Conservation (phyloP, 2,888 invertebrate genomes). For the Drosophila bunnanda region DNA sequence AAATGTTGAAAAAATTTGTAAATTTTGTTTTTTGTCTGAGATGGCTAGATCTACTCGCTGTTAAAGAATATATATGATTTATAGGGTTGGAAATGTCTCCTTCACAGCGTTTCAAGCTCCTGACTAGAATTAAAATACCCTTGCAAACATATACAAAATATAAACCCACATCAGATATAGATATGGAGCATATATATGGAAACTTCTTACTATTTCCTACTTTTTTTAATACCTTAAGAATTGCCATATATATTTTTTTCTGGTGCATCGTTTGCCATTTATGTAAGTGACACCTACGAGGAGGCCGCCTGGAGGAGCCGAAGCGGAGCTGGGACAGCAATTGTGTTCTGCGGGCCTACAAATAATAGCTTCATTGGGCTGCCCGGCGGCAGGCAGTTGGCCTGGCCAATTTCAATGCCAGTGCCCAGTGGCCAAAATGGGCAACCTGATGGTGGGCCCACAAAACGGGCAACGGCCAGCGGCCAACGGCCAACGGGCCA, state of each 20-base stretch:
- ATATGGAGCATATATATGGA: too few relatives aligned
- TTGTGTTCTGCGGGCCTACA: constrained; percentile 62
- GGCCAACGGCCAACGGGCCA: constrained; percentile 9
- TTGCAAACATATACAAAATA: too few relatives aligned
- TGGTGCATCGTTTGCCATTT: constrained; percentile 40
- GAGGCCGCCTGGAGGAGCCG: constrained; percentile 41
- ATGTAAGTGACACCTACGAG: constrained; percentile 76
- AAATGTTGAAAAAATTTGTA: too few relatives aligned
- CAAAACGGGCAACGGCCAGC: constrained; percentile 55
- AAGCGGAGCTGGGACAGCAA: constrained; percentile 50
- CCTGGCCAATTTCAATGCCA: constrained; percentile 42
- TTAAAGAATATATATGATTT: too few relatives aligned
- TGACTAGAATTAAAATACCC: too few relatives aligned
- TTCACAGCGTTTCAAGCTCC: too few relatives aligned
- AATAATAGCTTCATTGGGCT: constrained; percentile 79
- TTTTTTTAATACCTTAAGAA: not conserved
- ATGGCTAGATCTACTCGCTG: too few relatives aligned
- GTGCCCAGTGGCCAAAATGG: constrained; percentile 30
- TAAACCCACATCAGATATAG: not conserved
- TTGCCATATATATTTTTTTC: not conserved
- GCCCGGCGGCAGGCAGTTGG: constrained; percentile 25
- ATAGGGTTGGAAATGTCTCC: too few relatives aligned
- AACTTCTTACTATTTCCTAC: not conserved
- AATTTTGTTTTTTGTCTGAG: too few relatives aligned
- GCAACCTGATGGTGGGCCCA: constrained; percentile 32